Evolutionary conservation across 2,888 invertebrate genomes (phyloP).

Genomic region (Pristionchus japonicus): DNA sequence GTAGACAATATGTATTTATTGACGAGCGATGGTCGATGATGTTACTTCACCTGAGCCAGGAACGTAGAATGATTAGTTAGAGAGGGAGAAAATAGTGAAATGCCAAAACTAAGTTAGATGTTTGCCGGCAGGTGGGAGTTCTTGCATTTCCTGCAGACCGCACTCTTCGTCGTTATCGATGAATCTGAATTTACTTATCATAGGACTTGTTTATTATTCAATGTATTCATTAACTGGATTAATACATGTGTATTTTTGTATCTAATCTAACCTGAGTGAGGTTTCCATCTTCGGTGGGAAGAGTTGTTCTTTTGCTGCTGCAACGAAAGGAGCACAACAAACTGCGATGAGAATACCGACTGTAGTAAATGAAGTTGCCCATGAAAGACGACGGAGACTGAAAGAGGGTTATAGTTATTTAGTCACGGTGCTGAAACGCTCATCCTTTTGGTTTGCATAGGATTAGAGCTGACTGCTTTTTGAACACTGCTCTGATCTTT

Average conservation of each 20-base stretch:
- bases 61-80: background rate
- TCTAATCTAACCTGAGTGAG: background rate
- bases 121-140: slow-evolving; percentile 39
- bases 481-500: too few relatives aligned
- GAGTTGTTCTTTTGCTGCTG: background rate
- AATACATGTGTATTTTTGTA: too few relatives aligned
- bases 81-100: background rate
- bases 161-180: slow-evolving; percentile 44
- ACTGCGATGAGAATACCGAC: background rate
- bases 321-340: slow-evolving; percentile 27
- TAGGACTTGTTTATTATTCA: background rate
- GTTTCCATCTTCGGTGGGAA: slow-evolving; percentile 29
- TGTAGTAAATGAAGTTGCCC: background rate
- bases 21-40: too few relatives aligned
- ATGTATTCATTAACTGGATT: background rate
- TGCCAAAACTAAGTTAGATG: background rate
- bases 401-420: too few relatives aligned
- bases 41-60: background rate
- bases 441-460: too few relatives aligned
- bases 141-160: slow-evolving; percentile 39
- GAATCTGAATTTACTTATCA: background rate
- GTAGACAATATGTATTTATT: background rate
- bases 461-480: too few relatives aligned
- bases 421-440: too few relatives aligned
- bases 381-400: background rate